Evolutionary conservation across 2,113 vertebrate genomes (phyloP).

Genomic region (Crypturellus undulatus): DNA sequence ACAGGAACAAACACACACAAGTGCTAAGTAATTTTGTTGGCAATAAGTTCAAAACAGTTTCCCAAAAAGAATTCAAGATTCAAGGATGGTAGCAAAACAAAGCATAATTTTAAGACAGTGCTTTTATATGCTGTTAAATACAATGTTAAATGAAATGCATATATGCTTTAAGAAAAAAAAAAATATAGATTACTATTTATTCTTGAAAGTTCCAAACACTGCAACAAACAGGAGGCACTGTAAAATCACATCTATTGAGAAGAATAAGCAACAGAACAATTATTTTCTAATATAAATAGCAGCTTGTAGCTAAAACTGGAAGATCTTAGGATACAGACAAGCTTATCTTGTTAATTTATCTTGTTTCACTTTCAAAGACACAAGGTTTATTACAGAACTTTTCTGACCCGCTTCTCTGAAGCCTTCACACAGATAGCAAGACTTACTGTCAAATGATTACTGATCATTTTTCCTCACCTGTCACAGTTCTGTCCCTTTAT

Average conservation of each 20-base stretch:
- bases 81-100: background rate
- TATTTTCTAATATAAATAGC: background rate
- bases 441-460: background rate
- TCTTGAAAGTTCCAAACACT: background rate
- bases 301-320: background rate
- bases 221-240: background rate
- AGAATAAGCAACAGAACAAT: background rate
- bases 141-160: too few relatives aligned
- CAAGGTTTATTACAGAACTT: background rate
- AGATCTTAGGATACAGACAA: background rate
- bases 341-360: background rate
- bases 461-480: background rate
- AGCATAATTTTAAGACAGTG: background rate
- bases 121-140: background rate
- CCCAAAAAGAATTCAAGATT: background rate
- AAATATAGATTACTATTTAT: background rate
- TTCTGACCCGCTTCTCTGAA: background rate
- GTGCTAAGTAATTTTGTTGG: background rate
- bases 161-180: background rate
- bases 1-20: background rate
- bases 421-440: background rate
- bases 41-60: background rate
- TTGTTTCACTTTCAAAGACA: background rate
- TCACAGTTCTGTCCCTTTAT: background rate
- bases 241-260: background rate